Percentiles rank a stretch among this genome's conserved stretches.
Conservation (phyloP, 2,113 vertebrate species). For the Pachyramphus minor region DNA sequence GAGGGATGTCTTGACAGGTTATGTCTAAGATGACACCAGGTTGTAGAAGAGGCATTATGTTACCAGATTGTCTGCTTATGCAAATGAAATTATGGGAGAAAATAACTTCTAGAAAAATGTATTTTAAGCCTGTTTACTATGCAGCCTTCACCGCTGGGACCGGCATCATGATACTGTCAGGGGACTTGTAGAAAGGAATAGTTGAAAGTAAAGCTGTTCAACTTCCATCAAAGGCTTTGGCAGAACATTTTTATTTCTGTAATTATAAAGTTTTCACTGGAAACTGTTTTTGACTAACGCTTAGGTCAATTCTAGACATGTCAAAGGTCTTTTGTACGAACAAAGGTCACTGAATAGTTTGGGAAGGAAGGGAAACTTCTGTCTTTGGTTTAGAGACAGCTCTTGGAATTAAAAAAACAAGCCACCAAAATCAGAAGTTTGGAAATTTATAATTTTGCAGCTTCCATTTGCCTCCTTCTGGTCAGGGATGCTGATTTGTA, state of each 20-base stretch:
- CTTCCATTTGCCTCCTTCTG: neutral
- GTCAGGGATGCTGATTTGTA: neutral
- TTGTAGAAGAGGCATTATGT: neutral
- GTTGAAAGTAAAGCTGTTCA: neutral
- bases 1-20: neutral
- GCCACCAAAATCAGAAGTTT: neutral
- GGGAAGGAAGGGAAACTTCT: neutral
- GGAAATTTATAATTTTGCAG: neutral
- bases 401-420: neutral
- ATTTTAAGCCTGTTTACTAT: neutral
- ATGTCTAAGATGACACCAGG: neutral
- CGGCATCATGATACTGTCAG: neutral
- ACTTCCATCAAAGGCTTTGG: constrained; percentile 3
- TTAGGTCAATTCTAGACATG: neutral
- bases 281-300: neutral
- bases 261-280: neutral
- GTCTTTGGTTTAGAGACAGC: neutral
- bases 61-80: neutral
- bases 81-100: neutral
- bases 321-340: neutral
- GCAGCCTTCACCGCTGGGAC: neutral
- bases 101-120: neutral
- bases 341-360: neutral
- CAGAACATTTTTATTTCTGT: neutral
- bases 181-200: neutral